Evolutionary conservation across 2,888 invertebrate species (phyloP).

Genomic region (Amitus sp.): DNA sequence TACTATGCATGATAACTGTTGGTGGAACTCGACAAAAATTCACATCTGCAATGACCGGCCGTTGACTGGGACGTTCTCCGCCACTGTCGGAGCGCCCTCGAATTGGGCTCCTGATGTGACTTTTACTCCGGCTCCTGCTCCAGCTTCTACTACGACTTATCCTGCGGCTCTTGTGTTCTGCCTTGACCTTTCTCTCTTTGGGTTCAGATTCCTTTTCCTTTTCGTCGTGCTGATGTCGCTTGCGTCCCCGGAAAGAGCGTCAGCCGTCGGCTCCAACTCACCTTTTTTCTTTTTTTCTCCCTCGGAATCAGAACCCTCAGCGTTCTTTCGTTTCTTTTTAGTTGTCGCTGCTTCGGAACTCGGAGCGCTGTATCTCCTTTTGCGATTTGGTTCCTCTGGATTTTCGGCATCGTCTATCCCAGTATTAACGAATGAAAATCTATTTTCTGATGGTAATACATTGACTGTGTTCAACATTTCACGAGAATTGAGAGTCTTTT

Average conservation of each 20-base stretch:
- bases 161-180: slow-evolving; percentile 55
- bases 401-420: slow-evolving; percentile 26
- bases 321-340: slow-evolving; percentile 67
- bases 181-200: slow-evolving; percentile 67
- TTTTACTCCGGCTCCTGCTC: slow-evolving; percentile 58
- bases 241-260: slow-evolving; percentile 92
- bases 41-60: slow-evolving; percentile 52
- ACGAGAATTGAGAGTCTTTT: no score
- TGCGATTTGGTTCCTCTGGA: slow-evolving; percentile 53
- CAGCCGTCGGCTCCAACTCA: slow-evolving; percentile 74
- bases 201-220: slow-evolving; percentile 49
- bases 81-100: slow-evolving; percentile 58
- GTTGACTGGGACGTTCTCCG: slow-evolving; percentile 53
- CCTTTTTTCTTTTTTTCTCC: slow-evolving; percentile 67
- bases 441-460: no score
- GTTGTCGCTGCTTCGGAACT: slow-evolving; percentile 53
- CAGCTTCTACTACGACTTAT: slow-evolving; percentile 65
- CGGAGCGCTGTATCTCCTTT: slow-evolving; percentile 53
- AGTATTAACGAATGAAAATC: no score
- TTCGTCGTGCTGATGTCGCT: slow-evolving; percentile 92
- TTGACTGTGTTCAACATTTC: no score
- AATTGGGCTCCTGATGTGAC: slow-evolving; percentile 50
- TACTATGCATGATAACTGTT: no score
- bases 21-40: no score
- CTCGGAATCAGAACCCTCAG: slow-evolving; percentile 76